A percentile compares a stretch with the other conserved stretches of the same genome.
Evolutionary conservation across 2,113 vertebrate genomes (phyloP).

Genomic region (Kobus ellipsiprymnus): DNA sequence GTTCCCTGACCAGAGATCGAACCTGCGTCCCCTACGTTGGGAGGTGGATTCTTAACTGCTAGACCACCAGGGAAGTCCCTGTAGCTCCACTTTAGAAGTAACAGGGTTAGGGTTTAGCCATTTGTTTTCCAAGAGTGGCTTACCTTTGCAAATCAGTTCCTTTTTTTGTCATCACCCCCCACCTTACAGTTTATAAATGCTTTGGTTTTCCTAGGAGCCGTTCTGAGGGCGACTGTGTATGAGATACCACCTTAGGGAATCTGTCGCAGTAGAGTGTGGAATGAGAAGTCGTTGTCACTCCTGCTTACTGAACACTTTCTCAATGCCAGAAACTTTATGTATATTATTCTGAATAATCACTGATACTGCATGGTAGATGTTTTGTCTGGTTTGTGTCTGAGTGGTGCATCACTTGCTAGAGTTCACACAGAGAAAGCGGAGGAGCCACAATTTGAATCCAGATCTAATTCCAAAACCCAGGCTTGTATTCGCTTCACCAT

Average conservation of each 20-base stretch:
- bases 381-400: neutral
- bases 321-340: neutral
- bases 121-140: neutral
- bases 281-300: neutral
- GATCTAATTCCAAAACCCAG: neutral
- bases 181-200: neutral
- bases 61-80: neutral
- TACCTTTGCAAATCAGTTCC: neutral
- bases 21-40: neutral
- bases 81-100: neutral
- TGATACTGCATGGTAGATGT: neutral
- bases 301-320: neutral
- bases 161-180: neutral
- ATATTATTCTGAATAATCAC: neutral
- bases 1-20: neutral
- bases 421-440: neutral
- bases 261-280: neutral
- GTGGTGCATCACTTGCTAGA: neutral
- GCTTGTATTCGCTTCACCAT: neutral
- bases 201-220: neutral
- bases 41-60: neutral
- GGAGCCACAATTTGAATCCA: neutral
- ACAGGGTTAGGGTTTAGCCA: neutral
- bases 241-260: neutral
- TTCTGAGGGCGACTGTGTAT: neutral